phyloP scores from a whole-genome alignment of 2,888 invertebrate species.

The Polydrusus tereticollis region DNA sequence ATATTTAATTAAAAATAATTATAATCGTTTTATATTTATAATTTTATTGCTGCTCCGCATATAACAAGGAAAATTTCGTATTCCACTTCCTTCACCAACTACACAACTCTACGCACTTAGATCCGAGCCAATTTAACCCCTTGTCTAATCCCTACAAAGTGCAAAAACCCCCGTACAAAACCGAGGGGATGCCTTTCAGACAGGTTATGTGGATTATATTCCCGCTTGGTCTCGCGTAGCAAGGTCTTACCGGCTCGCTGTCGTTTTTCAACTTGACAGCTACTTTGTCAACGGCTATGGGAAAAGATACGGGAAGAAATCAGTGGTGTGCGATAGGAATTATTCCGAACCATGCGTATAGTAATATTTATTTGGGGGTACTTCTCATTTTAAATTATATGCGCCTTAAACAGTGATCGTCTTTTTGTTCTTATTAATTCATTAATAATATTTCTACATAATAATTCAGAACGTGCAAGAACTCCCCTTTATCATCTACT shows the following conservation, averaged over 20 bases:
- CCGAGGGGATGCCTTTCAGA: constrained; percentile 28
- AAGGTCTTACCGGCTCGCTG: constrained; percentile 29
- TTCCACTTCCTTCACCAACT: neutral
- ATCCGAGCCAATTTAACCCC: neutral
- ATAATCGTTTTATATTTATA: no score
- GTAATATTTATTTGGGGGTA: neutral
- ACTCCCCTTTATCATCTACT: no score
- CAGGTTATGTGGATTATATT: constrained; percentile 47
- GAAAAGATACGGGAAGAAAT: constrained; percentile 9
- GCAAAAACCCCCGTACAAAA: constrained; percentile 41
- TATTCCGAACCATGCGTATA: neutral
- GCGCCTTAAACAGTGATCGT: neutral
- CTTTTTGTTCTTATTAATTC: neutral
- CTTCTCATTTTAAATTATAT: neutral
- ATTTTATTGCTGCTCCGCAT: neutral
- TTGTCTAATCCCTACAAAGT: constrained; percentile 28
- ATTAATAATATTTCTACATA: no score
- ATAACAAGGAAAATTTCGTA: neutral
- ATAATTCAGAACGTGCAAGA: no score
- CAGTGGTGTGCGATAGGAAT: constrained; percentile 19
- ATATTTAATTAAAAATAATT: no score
- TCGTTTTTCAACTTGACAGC: constrained; percentile 46
- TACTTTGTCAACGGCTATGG: constrained; percentile 40
- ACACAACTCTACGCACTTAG: constrained; percentile 1
- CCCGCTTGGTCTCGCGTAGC: constrained; percentile 26